Base-by-base conservation (phyloP, 1,140 invertebrate genomes). In the Platyura marginata region DNA sequence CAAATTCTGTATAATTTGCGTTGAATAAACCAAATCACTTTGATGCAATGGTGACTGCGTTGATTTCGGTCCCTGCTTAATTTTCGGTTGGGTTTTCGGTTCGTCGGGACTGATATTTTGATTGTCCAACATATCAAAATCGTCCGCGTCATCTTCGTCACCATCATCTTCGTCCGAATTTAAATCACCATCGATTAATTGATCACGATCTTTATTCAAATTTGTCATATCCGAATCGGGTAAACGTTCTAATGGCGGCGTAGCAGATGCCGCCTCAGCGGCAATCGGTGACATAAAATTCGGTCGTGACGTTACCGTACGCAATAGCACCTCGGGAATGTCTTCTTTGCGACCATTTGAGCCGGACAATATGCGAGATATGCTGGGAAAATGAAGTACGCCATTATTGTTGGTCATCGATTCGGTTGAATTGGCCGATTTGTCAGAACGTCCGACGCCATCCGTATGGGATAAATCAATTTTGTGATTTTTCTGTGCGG, bases 341-440 rank as follows among this genome's bases (percentile, higher is more conserved):
- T 83, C 79, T 44, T 82, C 77, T 48, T 81, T 83, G 5, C 78
- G 64, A 1, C 82, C 82, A 54, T 81, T 84, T 32, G 81, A 82
- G 1, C 82, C 81, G 8, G 77, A 80, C 1, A 88, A 61, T 49
- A 88, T 86, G 37, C 83, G 66, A 0, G 79, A 79, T 45, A 87
- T 83, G 43, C 77, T 81, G 1, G 77, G 69, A 58, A 66, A 68
- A 57, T 80, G 66, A 52, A 81, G 49, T 69, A 75, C 44, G 71
- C 71, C 38, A 23, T 3, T 5, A 21, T 40, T 40, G 11, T 18
- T 37, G 6, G 36, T 10, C 11, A 18, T 3, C 10, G n/a, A 4
- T 11, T 18, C 18, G 4, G 16, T 38, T 38, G 36, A 19, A 20
- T 38, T 38, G 3, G 11, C 5, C 11, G 16, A 2, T n/a, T n/a